Evolutionary conservation across 2,113 vertebrate genomes (phyloP).

Genomic region (Antechinus flavipes): DNA sequence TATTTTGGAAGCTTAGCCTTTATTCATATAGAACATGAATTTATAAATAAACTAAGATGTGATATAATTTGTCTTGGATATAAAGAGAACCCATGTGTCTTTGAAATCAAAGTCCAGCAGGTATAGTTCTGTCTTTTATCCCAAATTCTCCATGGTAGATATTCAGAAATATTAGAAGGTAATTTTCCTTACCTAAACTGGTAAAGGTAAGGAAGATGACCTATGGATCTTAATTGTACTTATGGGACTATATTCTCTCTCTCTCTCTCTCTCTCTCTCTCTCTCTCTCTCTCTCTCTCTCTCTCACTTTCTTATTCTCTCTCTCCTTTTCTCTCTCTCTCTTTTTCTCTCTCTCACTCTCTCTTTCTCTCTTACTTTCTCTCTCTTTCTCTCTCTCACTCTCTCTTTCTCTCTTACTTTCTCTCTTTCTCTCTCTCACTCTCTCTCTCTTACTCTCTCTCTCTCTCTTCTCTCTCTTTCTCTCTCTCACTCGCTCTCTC

Average conservation of each 20-base stretch:
- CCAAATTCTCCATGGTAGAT: slow-evolving; percentile 5
- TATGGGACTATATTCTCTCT: neutral
- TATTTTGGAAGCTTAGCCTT: neutral
- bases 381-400: too few relatives aligned
- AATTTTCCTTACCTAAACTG: slow-evolving; percentile 17
- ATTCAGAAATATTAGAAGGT: slow-evolving; percentile 15
- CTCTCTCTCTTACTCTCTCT: too few relatives aligned
- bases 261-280: too few relatives aligned
- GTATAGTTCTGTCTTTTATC: neutral
- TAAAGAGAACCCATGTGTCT: slow-evolving; percentile 4
- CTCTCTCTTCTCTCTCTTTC: too few relatives aligned
- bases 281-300: too few relatives aligned
- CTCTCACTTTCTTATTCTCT: too few relatives aligned
- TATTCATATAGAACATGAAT: neutral
- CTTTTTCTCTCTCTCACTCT: too few relatives aligned
- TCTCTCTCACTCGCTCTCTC: too few relatives aligned
- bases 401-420: too few relatives aligned
- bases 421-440: too few relatives aligned
- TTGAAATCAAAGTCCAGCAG: neutral
- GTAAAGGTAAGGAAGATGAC: neutral
- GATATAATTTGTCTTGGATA: neutral
- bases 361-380: too few relatives aligned
- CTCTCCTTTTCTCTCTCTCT: too few relatives aligned
- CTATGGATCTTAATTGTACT: neutral
- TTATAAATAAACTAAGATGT: slow-evolving; percentile 21